phyloP scores from a whole-genome alignment of 2,888 invertebrate species.

The Neria commutata region DNA sequence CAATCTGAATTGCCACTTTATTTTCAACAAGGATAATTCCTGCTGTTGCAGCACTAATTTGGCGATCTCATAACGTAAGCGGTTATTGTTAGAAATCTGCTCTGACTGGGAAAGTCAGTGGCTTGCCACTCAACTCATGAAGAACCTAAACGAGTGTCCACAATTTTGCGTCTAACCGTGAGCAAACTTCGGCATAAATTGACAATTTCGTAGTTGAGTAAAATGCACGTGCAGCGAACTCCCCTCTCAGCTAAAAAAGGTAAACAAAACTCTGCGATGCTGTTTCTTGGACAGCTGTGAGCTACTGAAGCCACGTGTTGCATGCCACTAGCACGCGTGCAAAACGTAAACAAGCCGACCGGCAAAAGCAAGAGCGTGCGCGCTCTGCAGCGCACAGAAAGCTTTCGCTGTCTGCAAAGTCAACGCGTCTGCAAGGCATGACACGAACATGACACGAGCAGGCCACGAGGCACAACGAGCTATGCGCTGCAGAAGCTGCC shows the following conservation, averaged over 20 bases:
- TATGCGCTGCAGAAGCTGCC: conserved; percentile 26
- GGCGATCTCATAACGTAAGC: too few relatives aligned
- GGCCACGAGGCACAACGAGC: conserved; percentile 29
- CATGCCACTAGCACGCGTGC: conserved; percentile 12
- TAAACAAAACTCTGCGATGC: conserved; percentile 4
- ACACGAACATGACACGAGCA: background rate
- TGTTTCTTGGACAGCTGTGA: background rate
- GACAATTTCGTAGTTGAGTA: too few relatives aligned
- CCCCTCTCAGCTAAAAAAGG: background rate
- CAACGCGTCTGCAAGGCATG: conserved; percentile 7
- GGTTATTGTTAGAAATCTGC: too few relatives aligned
- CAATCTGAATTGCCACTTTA: too few relatives aligned
- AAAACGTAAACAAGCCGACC: conserved; percentile 42
- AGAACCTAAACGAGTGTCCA: too few relatives aligned
- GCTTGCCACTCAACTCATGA: too few relatives aligned
- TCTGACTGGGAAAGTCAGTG: too few relatives aligned
- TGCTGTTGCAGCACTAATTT: too few relatives aligned
- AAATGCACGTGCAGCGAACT: conserved; percentile 1
- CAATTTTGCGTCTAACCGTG: too few relatives aligned
- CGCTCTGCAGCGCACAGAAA: conserved; percentile 1
- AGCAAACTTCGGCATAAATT: too few relatives aligned
- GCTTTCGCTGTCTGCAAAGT: background rate
- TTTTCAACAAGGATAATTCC: too few relatives aligned
- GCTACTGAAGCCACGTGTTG: conserved; percentile 29
- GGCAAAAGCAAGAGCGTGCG: background rate